These are phyloP conservation scores for Brotula barbata DNA, from an alignment of 2,797 vertebrate genomes.

Conservation along the genomic window DNA sequence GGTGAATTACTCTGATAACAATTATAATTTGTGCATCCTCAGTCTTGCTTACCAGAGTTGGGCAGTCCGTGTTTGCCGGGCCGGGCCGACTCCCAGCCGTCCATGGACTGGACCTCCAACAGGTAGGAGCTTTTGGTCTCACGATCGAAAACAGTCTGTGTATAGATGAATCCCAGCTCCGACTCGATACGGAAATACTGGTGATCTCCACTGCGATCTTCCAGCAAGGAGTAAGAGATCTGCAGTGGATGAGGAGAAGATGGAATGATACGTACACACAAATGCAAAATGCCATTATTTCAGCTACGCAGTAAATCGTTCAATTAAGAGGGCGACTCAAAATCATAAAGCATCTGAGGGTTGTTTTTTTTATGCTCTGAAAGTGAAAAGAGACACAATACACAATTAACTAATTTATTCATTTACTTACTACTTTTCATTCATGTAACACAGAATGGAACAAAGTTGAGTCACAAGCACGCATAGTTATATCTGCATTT, in stretches of 20 bases:
- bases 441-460: too few relatives aligned
- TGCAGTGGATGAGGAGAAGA: conserved; percentile 47
- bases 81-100: conserved; percentile 86
- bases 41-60: conserved; percentile 82
- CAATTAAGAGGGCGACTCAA: too few relatives aligned
- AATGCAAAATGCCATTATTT: background rate
- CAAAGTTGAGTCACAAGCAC: too few relatives aligned
- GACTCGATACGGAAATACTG: conserved; percentile 83
- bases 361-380: too few relatives aligned
- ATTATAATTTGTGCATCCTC: background rate
- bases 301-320: too few relatives aligned
- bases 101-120: conserved; percentile 86
- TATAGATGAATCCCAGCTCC: conserved; percentile 83
- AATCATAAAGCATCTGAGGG: too few relatives aligned
- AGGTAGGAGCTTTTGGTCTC: conserved; percentile 88
- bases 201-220: conserved; percentile 85
- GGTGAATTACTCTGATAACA: too few relatives aligned
- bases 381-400: too few relatives aligned
- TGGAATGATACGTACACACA: background rate
- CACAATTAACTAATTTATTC: too few relatives aligned
- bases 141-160: conserved; percentile 85
- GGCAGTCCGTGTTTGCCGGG: conserved; percentile 87
- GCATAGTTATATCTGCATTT: too few relatives aligned
- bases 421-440: too few relatives aligned
- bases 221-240: conserved; percentile 88